A percentile compares a stretch with the other conserved stretches of the same genome.
Conservation (phyloP, 2,888 invertebrate genomes). For the Nomada lathburiana region DNA sequence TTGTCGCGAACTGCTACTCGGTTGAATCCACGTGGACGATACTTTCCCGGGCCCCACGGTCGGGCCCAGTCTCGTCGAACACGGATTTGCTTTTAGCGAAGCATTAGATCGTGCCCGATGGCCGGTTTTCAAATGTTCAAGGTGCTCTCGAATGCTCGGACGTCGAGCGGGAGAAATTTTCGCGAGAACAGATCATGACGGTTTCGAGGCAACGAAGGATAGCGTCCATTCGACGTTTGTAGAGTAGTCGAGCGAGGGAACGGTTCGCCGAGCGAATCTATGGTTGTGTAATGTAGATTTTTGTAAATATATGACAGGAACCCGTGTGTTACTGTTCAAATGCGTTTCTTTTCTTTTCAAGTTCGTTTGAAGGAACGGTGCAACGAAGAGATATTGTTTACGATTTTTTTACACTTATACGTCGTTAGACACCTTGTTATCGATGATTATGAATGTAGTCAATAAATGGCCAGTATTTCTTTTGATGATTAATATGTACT, state of each 20-base stretch:
- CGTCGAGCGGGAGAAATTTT: background rate
- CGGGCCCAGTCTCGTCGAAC: slow-evolving; percentile 62
- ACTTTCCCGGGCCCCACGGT: slow-evolving; percentile 60
- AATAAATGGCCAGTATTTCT: slow-evolving; percentile 76
- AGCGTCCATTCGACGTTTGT: background rate
- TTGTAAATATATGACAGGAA: slow-evolving; percentile 33
- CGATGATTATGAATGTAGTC: slow-evolving; percentile 67
- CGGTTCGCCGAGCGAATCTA: background rate
- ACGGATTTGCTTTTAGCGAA: slow-evolving; percentile 74
- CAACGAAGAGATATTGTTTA: slow-evolving; percentile 44
- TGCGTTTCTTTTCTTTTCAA: background rate
- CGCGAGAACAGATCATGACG: slow-evolving; percentile 18
- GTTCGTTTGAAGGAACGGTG: slow-evolving; percentile 3
- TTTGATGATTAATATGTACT: slow-evolving; percentile 45
- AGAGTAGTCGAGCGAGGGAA: background rate
- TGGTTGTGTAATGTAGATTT: slow-evolving; percentile 1
- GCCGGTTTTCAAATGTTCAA: background rate
- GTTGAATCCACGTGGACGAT: slow-evolving; percentile 58
- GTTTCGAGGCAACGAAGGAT: slow-evolving; percentile 31
- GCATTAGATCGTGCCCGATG: background rate
- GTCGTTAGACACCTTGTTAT: slow-evolving; percentile 54
- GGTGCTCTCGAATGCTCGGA: background rate
- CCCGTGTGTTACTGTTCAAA: background rate
- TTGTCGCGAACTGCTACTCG: slow-evolving; percentile 17
- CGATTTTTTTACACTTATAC: slow-evolving; percentile 36